phyloP scores from a whole-genome alignment of 2,797 vertebrate species.

The Glyptemys insculpta region DNA sequence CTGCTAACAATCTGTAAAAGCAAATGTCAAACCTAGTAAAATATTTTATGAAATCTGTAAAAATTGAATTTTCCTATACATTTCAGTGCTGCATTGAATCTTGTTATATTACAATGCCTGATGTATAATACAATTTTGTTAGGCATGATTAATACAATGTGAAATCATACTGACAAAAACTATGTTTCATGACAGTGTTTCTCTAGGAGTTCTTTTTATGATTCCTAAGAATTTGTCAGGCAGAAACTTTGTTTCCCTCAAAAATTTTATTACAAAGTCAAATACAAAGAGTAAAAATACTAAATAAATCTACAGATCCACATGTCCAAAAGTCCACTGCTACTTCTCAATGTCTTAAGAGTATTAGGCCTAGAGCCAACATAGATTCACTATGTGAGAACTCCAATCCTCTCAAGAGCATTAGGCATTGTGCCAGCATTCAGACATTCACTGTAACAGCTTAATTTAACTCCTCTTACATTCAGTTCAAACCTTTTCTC shows the following conservation, averaged over 20 bases:
- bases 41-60: not conserved
- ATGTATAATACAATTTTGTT: not conserved
- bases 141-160: not conserved
- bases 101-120: not conserved
- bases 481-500: constrained; percentile 41
- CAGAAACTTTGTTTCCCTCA: constrained; percentile 10
- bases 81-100: not conserved
- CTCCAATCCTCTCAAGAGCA: constrained; percentile 49
- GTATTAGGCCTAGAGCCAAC: constrained; percentile 30
- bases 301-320: not conserved
- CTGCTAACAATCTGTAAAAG: constrained; percentile 36
- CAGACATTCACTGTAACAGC: constrained; percentile 42
- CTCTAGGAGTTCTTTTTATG: not conserved
- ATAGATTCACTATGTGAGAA: constrained; percentile 34
- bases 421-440: constrained; percentile 65
- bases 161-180: not conserved
- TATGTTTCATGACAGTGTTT: too few relatives aligned
- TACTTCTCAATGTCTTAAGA: not conserved
- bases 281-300: not conserved
- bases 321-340: constrained; percentile 30
- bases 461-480: constrained; percentile 53
- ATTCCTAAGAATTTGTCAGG: constrained; percentile 21
- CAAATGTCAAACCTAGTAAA: constrained; percentile 21
- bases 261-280: not conserved
- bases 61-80: constrained; percentile 3